phyloP scores from a whole-genome alignment of 2,113 vertebrate genomes.

The Melanotaenia duboulayi region DNA sequence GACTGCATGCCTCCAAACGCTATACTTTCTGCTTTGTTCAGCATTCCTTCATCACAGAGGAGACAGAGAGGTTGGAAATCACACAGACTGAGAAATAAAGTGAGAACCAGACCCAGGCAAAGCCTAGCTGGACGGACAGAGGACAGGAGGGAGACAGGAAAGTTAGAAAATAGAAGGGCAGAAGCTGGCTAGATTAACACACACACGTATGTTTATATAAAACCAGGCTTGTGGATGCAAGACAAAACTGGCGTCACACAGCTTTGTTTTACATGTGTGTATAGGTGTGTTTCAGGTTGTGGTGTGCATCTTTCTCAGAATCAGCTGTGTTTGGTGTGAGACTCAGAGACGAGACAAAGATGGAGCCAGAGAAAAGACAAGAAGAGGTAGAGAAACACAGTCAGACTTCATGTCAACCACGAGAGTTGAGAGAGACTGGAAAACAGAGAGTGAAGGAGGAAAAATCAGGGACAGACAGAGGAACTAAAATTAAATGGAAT shows the following conservation, averaged over 20 bases:
- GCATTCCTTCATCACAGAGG: slow-evolving; percentile 68
- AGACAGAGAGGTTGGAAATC: slow-evolving; percentile 62
- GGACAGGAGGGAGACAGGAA: slow-evolving; percentile 7
- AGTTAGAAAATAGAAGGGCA: slow-evolving; percentile 43
- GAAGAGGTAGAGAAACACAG: slow-evolving; percentile 72
- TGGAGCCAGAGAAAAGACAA: slow-evolving; percentile 79
- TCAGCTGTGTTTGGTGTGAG: slow-evolving; percentile 67
- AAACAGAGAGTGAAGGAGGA: slow-evolving; percentile 23
- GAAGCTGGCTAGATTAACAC: slow-evolving; percentile 47
- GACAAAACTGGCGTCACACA: slow-evolving; percentile 88
- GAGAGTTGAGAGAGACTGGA: slow-evolving; percentile 87
- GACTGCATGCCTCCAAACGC: slow-evolving; percentile 57
- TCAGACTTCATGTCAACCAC: slow-evolving; percentile 85
- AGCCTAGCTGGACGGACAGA: slow-evolving; percentile 45
- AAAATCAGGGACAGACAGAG: slow-evolving; percentile 9
- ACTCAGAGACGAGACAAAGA: slow-evolving; percentile 86
- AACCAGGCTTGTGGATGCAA: slow-evolving; percentile 92
- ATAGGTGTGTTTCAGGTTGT: slow-evolving; percentile 1
- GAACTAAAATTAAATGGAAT: slow-evolving; percentile 21
- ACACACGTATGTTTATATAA: slow-evolving; percentile 57
- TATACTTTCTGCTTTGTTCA: slow-evolving; percentile 73
- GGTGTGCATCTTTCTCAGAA: slow-evolving; percentile 9
- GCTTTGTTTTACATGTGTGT: slow-evolving; percentile 32
- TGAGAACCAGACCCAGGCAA: slow-evolving; percentile 61
- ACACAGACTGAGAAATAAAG: slow-evolving; percentile 28